A percentile compares a stretch with the other conserved stretches of the same genome.
Evolutionary conservation across 1,140 invertebrate genomes (phyloP).

Genomic region (Lerema accius): DNA sequence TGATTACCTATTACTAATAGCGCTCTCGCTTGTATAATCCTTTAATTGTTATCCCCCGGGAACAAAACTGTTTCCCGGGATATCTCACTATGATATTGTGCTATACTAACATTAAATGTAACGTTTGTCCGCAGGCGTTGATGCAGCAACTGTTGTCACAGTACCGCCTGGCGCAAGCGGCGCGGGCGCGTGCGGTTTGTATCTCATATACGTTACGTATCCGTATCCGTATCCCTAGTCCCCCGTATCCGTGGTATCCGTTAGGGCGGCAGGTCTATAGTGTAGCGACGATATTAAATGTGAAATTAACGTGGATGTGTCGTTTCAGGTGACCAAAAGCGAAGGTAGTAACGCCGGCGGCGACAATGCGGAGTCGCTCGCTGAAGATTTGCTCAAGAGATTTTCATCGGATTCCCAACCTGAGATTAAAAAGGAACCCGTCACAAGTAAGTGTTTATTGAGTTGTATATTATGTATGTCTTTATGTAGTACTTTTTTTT

Average conservation of each 20-base stretch:
- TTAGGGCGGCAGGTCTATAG: conserved; percentile 53
- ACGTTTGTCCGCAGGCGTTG: conserved; percentile 66
- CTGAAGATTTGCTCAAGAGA: conserved; percentile 92
- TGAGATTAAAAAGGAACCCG: conserved; percentile 86
- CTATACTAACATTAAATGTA: conserved; percentile 18
- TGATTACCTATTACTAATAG: too few species aligned
- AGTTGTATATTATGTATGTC: conserved; percentile 10
- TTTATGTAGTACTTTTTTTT: too few species aligned
- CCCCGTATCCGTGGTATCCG: conserved; percentile 6
- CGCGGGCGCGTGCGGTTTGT: conserved; percentile 77
- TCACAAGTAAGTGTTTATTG: conserved; percentile 61
- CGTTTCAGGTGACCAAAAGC: conserved; percentile 70
- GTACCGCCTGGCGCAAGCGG: conserved; percentile 90
- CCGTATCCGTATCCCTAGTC: neutral
- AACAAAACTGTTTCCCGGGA: too few species aligned
- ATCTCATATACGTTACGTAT: conserved; percentile 39
- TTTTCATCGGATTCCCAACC: conserved; percentile 87
- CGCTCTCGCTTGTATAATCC: too few species aligned
- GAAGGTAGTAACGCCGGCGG: conserved; percentile 78
- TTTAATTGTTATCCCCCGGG: neutral
- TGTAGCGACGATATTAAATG: neutral
- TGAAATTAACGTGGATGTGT: conserved; percentile 12
- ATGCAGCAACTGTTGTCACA: conserved; percentile 91
- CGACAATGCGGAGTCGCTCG: conserved; percentile 88
- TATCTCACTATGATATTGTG: too few species aligned